Conservation (phyloP, 1,140 invertebrate genomes). For the Helicorthomorpha holstii region DNA sequence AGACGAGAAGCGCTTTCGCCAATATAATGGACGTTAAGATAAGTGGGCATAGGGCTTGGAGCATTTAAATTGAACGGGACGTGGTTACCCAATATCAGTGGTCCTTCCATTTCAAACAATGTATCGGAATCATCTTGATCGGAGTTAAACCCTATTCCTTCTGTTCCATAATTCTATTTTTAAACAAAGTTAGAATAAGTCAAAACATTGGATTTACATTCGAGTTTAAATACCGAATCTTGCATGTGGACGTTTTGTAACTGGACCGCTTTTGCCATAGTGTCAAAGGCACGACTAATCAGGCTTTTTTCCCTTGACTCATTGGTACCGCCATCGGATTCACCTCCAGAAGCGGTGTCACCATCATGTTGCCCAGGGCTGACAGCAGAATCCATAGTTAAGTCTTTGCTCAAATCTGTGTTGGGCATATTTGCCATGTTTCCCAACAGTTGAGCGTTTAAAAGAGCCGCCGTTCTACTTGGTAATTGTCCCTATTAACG, state of each 20-base stretch:
- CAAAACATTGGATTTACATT: too few relatives aligned
- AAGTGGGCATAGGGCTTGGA: slow-evolving; percentile 58
- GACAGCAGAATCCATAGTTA: too few relatives aligned
- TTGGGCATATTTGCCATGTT: not conserved
- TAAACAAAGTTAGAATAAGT: too few relatives aligned
- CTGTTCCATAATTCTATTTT: too few relatives aligned
- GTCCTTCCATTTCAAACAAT: slow-evolving; percentile 23
- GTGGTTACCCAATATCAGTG: slow-evolving; percentile 46
- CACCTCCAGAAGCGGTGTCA: slow-evolving; percentile 33
- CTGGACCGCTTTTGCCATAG: slow-evolving; percentile 44
- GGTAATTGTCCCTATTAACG: too few relatives aligned
- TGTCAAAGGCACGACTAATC: slow-evolving; percentile 55
- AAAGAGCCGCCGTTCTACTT: not conserved
- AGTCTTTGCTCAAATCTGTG: too few relatives aligned
- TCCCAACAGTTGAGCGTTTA: not conserved
- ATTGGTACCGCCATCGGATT: slow-evolving; percentile 20
- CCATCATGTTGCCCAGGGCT: too few relatives aligned
- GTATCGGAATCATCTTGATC: slow-evolving; percentile 14
- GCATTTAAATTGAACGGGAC: slow-evolving; percentile 61
- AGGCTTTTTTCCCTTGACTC: slow-evolving; percentile 45
- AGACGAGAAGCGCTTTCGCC: slow-evolving; percentile 80
- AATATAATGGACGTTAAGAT: slow-evolving; percentile 72
- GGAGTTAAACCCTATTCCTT: too few relatives aligned
- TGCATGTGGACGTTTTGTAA: slow-evolving; percentile 13
- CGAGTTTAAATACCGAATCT: slow-evolving; percentile 14